phyloP scores from a whole-genome alignment of 1,140 invertebrate species.

The Cryptotermes secundus region DNA sequence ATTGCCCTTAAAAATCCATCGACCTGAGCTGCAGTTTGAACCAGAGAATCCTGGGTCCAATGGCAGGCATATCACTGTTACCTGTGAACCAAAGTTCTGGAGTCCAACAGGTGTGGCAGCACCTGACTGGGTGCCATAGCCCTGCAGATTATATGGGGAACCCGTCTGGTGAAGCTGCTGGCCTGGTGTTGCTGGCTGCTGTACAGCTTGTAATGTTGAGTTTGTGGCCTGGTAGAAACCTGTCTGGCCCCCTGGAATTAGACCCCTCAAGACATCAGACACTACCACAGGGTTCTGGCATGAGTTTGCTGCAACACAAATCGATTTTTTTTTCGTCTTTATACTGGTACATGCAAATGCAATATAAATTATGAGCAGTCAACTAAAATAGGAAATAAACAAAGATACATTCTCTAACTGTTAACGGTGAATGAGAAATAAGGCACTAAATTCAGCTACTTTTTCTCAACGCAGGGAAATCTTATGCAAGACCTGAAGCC shows the following conservation, averaged over 20 bases:
- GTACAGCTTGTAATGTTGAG: slow-evolving; percentile 43
- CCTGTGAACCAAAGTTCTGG: slow-evolving; percentile 59
- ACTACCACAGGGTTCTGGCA: slow-evolving; percentile 18
- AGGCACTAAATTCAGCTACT: no score
- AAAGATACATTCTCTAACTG: background rate
- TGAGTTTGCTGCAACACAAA: slow-evolving; percentile 14
- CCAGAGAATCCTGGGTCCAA: no score
- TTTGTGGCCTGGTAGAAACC: slow-evolving; percentile 52
- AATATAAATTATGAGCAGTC: background rate
- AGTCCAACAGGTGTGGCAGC: slow-evolving; percentile 55
- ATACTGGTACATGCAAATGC: background rate
- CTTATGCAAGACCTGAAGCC: no score
- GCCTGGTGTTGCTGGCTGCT: slow-evolving; percentile 53
- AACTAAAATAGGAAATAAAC: background rate
- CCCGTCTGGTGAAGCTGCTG: slow-evolving; percentile 49
- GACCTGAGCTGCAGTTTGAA: no score
- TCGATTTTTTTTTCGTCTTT: background rate
- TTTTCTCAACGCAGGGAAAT: no score
- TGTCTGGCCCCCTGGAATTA: slow-evolving; percentile 52
- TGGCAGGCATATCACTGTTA: no score
- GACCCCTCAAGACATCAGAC: slow-evolving; percentile 41
- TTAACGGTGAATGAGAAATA: no score
- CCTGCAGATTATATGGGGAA: slow-evolving; percentile 42
- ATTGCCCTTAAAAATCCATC: no score
- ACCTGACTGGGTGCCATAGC: slow-evolving; percentile 50